Evolutionary conservation across 2,888 invertebrate genomes (phyloP), one percentile per base, ranked within the genome.

Genomic region (Mycogona germanica): DNA sequence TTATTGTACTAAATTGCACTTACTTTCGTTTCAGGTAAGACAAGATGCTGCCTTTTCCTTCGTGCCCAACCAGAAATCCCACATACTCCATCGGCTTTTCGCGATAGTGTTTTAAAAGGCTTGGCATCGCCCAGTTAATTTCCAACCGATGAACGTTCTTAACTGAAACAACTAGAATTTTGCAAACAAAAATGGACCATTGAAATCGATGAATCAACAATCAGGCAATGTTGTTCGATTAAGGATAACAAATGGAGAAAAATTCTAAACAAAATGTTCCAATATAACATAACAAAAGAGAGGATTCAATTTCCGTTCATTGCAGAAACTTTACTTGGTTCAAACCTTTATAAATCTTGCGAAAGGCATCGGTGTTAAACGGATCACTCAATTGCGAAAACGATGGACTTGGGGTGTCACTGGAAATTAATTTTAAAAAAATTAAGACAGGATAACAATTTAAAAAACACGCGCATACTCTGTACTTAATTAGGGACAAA

Each of bases 1-100:
- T 5, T 9, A 23, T 28, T 21, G 23, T 17, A 70, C 71, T 1
- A 28, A 3, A 45, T 28, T 45, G 45, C 7, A 28, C 45, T 69
- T 66, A 80, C 80, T 80, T 83, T 63, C 80, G 79, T 55, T 82
- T 76, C 23, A 89, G 71, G 65, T 81, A 85, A 0, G 84, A 81
- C 2, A 85, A 76, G n/a, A 89, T 70, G 60, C 87, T 87, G 53
- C 87, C 87, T 63, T 79, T 78, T 1, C 91, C 91, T 68, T 93
- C 89, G 67, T 91, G 84, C 0, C 86, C 87, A 3, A 92, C 70
- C n/a, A 92, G 68, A 68, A 79, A 80, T 0, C 83, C 79, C 3
- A 92, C 70, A 64, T 86, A 86, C 60, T 82, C 78, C 57, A 84
- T 77, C 0, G 87, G 85, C 66, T 87, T 87, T 19, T 75, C 76